Conservation (phyloP, 2,113 vertebrate genomes). For the Asarcornis scutulata region DNA sequence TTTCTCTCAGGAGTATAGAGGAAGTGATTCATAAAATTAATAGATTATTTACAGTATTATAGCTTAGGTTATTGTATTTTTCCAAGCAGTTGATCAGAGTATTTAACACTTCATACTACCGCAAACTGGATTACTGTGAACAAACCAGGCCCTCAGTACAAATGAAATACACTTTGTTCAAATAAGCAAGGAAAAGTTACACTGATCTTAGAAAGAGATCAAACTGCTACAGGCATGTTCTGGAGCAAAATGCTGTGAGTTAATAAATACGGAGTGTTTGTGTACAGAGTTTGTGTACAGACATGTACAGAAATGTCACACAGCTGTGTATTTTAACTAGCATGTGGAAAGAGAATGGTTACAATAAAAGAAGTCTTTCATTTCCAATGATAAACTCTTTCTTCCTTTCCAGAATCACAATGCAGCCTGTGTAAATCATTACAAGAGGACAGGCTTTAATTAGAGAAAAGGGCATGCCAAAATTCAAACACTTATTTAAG, state of each 20-base stretch:
- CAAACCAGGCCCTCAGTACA: not conserved
- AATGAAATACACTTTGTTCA: not conserved
- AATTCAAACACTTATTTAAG: not conserved
- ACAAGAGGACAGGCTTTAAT: not conserved
- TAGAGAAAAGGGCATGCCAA: not conserved
- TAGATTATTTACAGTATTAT: too few species aligned
- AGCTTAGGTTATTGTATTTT: not conserved
- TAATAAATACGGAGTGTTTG: not conserved
- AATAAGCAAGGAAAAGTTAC: not conserved
- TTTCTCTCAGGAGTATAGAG: not conserved
- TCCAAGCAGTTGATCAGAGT: not conserved
- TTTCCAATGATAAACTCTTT: not conserved
- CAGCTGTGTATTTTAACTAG: not conserved
- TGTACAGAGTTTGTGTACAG: not conserved
- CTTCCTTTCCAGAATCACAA: not conserved
- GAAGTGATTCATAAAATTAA: not conserved
- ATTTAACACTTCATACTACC: not conserved
- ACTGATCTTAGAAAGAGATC: not conserved
- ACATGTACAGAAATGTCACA: not conserved
- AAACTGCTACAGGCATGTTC: not conserved
- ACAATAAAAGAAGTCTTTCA: not conserved
- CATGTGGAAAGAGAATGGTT: not conserved
- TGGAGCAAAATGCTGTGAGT: not conserved
- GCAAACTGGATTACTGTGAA: not conserved
- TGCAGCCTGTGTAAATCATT: not conserved